Evolutionary conservation across 2,113 vertebrate species (phyloP).

Genomic region (Phasianus colchicus): DNA sequence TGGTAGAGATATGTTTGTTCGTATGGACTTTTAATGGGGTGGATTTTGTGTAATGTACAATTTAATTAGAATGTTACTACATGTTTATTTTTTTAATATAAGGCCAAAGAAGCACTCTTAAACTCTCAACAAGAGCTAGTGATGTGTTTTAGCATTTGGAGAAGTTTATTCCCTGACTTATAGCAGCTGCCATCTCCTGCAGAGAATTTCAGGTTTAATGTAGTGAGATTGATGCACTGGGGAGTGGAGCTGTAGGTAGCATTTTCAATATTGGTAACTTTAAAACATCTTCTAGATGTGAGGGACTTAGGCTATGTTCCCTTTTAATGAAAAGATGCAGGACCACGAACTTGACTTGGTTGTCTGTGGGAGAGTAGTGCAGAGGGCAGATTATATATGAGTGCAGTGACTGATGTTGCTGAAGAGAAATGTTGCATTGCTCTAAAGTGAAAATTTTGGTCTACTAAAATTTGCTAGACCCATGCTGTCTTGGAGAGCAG

Average conservation of each 20-base stretch:
- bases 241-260: background rate
- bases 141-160: background rate
- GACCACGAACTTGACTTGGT: background rate
- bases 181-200: background rate
- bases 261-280: background rate
- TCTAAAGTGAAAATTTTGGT: background rate
- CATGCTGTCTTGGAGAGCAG: background rate
- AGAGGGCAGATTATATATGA: background rate
- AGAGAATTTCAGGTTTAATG: background rate
- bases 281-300: background rate
- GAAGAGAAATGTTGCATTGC: background rate
- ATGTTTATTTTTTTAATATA: background rate
- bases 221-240: background rate
- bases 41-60: background rate
- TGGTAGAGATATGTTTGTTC: background rate
- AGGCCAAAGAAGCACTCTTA: background rate
- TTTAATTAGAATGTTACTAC: background rate
- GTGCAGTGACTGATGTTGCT: background rate
- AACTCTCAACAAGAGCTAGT: background rate
- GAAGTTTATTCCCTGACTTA: background rate
- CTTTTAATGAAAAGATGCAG: background rate
- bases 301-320: background rate
- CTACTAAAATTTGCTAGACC: background rate
- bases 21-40: background rate
- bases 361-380: background rate